Evolutionary conservation across 35 echinoderm and acorn worm species (phyloP), one percentile per base, ranked within the genome.

Genomic region (Apostichopus parvimensis): DNA sequence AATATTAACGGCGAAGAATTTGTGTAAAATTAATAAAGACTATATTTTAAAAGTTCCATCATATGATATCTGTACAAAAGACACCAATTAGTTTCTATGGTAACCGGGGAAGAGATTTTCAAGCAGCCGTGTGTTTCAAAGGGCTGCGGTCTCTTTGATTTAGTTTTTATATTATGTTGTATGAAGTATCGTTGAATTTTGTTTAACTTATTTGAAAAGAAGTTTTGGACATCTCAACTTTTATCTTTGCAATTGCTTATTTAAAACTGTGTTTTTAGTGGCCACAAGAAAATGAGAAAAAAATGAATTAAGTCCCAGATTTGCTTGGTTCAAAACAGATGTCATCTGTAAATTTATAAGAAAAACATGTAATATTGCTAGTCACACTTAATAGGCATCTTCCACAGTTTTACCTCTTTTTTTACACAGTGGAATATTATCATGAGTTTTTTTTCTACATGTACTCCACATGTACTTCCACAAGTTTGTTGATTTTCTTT

Each of bases 1-100:
- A 93, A 89, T 12, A 73, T 86, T 5, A 95, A 78, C 18, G 83
- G 68, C 75, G 94, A 95, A 87, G 94, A 95, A 79, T 95, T 93
- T 93, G 94, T 95, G 25, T 95, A 87, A 80, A 78, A 53, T 83
- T 72, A 8, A 75, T 53, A 66, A 87, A 25, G 15, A 56, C 56
- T 80, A 17, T 65, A 21, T 83, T 93, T 45, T 45, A 54, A 45
- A 45, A 83, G 54, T 87, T 93, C 54, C 18, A 76, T 62, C 24
- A 76, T 23, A 71, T 60, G 54, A 72, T 73, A 45, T 45, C 34
- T 93, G 64, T 79, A 66, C 57, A 66, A 78, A 34, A 83, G 56
- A 61, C 61, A 11, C 13, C 9, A 53, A 23, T 23, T 25, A 15
- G 21, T 92, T 24, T 21, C 15, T 25, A 57, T 23, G 6, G 11